Base-by-base conservation (phyloP, 2,888 invertebrate genomes). In the Lithosia quadra region DNA sequence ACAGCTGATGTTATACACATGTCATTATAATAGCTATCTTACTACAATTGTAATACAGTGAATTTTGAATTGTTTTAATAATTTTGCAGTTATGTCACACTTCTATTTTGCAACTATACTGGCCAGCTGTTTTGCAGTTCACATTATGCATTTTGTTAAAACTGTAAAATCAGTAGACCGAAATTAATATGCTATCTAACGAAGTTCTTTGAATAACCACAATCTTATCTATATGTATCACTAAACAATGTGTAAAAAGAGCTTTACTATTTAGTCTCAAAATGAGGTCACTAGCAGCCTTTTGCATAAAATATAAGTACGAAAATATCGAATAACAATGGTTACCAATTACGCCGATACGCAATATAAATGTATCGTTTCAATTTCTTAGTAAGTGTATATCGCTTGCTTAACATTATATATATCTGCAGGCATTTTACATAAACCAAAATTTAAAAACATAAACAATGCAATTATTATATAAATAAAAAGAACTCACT, bases 401-500 rank as follows among this genome's bases (percentile, higher is more conserved):
- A 13, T 61, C n/a, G 7, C 7, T 33, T 21, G 7, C 22, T 39
- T 11, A 13, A 36, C 21, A n/a, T 18, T 66, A 60, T 15, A 22
- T 7, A n/a, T 24, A 28, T 18, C 22, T n/a, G 10, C 60, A 62
- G 62, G 53, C 22, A 11, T 68, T 10, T 28, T 28, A 70, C 68
- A 13, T 43, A 56, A 57, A 63, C 11, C n/a, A 43, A 74, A 63
- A 65, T 70, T 61, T 21, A 68, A 53, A 34, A 61, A 65, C 65
- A 36, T 39, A 64, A 73, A 60, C 67, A 74, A 34, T 69, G 39
- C 13, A 63, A 57, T 11, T 69, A 68, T 24, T 55, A 79, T 71
- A 76, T 69, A 71, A 68, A 75, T 68, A 58, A 78, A 79, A 78
- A 70, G 81, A 78, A 91, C 91, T 91, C 81, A 92, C 91, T 86